These are phyloP conservation scores for Hirtodrosophila alboralis DNA, from an alignment of 2,888 invertebrate species.

Conservation along the genomic window DNA sequence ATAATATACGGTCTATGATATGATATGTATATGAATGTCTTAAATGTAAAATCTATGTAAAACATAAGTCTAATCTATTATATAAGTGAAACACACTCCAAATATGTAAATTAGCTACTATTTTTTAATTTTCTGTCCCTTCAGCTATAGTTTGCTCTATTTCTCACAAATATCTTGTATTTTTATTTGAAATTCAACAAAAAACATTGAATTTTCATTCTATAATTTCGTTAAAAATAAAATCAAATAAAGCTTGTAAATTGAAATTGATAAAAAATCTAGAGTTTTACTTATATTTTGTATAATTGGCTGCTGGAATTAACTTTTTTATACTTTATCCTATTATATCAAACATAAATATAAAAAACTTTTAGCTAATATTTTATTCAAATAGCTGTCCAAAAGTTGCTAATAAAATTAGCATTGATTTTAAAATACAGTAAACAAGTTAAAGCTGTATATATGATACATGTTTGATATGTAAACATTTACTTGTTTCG, in stretches of 20 bases:
- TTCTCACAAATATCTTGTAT: constrained; percentile 25
- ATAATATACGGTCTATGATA: constrained; percentile 56
- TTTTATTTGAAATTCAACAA: constrained; percentile 25
- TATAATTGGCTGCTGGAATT: constrained; percentile 26
- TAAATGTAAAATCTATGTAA: constrained; percentile 69
- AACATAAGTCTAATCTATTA: constrained; percentile 64
- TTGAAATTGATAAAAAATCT: constrained; percentile 42
- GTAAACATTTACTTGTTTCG: constrained; percentile 34
- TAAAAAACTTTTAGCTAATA: not conserved
- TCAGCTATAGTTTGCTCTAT: constrained; percentile 56
- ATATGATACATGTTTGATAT: constrained; percentile 17
- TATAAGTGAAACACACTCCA: constrained; percentile 75
- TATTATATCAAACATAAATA: not conserved
- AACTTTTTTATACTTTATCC: not conserved
- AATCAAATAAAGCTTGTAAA: constrained; percentile 75
- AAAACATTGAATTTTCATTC: too few species aligned
- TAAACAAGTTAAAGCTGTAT: constrained; percentile 29
- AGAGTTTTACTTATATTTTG: constrained; percentile 15
- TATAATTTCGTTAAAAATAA: constrained; percentile 44
- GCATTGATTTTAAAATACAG: constrained; percentile 23
- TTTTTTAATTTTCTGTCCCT: constrained; percentile 18
- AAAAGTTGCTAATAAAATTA: constrained; percentile 38
- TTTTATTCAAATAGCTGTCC: constrained; percentile 9
- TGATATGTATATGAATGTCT: constrained; percentile 66
- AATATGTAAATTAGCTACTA: constrained; percentile 74